These are phyloP conservation scores for Alethe diademata DNA, from an alignment of 2,113 vertebrate species.

Conservation along the genomic window DNA sequence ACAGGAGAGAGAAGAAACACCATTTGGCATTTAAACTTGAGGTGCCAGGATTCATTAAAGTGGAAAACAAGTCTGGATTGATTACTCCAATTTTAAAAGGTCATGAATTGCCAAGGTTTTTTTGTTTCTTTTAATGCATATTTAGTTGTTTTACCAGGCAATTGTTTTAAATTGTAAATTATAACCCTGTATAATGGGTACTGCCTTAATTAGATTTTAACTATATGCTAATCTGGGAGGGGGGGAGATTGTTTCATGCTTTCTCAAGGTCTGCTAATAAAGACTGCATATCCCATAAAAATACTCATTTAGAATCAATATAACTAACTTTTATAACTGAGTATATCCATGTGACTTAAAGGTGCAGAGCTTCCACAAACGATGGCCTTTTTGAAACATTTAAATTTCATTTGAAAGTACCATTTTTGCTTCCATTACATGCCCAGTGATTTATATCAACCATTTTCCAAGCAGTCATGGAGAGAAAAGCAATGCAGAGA, in stretches of 20 bases:
- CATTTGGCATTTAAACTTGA: conserved; percentile 69
- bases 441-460: background rate
- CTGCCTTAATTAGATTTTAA: conserved; percentile 47
- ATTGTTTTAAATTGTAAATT: conserved; percentile 63
- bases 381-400: conserved; percentile 28
- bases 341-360: background rate
- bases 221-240: conserved; percentile 23
- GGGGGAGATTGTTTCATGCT: background rate
- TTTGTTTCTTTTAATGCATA: conserved; percentile 43
- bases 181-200: conserved; percentile 27
- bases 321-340: conserved; percentile 33
- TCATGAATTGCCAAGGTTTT: conserved; percentile 61
- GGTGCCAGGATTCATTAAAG: conserved; percentile 64
- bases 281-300: background rate
- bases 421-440: background rate
- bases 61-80: conserved; percentile 59
- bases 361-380: conserved; percentile 5
- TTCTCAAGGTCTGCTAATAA: conserved; percentile 5
- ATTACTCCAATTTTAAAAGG: conserved; percentile 72
- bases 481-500: background rate
- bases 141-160: conserved; percentile 54
- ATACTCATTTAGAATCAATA: background rate
- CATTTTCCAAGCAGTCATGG: background rate
- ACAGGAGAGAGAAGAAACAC: conserved; percentile 58
- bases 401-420: background rate